Evolutionary conservation across 2,113 vertebrate genomes (phyloP), one percentile per base, ranked within the genome.

Genomic region (Rhinopomastus cyanomelas): DNA sequence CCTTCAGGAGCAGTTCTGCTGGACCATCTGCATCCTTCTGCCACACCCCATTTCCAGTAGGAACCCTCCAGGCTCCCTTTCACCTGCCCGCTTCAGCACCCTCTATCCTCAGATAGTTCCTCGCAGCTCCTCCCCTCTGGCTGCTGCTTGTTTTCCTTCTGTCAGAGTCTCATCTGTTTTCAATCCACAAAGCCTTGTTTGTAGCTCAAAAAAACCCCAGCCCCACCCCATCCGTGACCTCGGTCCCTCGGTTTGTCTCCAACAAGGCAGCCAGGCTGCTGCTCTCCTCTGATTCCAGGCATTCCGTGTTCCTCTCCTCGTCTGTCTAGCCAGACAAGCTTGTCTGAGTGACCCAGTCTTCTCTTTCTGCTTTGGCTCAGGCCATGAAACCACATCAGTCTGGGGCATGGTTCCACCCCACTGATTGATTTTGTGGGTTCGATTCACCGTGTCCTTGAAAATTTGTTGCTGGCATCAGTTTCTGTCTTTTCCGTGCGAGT

Each of bases 271-370:
- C 77, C 87, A 94, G 93, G 62, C 81, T 93, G 17, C 34, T 22
- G 61, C 87, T 92, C 73, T 90, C 89, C 87, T 92, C 68, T 55
- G 3, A 74, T 90, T 94, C 91, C 93, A 92, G 89, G 84, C 95
- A 90, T 93, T 66, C 80, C 80, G 1, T 2, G 68, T 73, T 92
- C 77, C 51, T 77, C 60, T 69, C 14, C 73, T 80, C 9, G 0
- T 27, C 93, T 90, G 91, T 83, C 93, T 92, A 73, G 95, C 89
- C 91, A 95, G 91, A 86, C 89, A 65, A 39, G 16, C 92, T 89
- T 44, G 75, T 68, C 88, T 93, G 85, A 36, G 67, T 92, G 81
- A 88, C 81, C 74, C 75, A 55, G 39, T 53, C 83, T 77, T 56
- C 76, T 81, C 60, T 85, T 81, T 85, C 76, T 85, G 59, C 83